Evolutionary conservation across 1,140 invertebrate species (phyloP).

Genomic region (Trialeurodes vaporariorum): DNA sequence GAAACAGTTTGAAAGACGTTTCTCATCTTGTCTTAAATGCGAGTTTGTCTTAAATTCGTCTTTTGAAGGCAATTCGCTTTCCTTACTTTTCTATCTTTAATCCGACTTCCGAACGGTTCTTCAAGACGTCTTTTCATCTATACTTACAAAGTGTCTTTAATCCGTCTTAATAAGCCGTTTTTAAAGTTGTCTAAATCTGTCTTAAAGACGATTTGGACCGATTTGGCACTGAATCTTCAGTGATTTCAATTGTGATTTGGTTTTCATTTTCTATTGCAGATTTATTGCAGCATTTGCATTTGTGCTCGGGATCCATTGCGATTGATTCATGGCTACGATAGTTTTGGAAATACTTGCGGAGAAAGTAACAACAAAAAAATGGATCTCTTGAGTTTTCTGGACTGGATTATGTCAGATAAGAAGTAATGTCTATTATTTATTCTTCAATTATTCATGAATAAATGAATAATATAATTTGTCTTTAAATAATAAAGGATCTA

Average conservation of each 20-base stretch:
- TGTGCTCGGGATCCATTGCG: conserved; percentile 78
- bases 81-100: conserved; percentile 18
- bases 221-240: not conserved
- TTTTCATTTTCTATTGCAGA: conserved; percentile 40
- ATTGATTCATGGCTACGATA: conserved; percentile 85
- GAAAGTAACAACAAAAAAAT: conserved; percentile 62
- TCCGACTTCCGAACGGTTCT: conserved; percentile 5
- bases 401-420: conserved; percentile 65
- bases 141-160: too few species aligned
- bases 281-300: conserved; percentile 78
- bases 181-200: not conserved
- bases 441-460: too few species aligned
- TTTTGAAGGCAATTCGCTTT: too few species aligned
- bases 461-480: too few species aligned
- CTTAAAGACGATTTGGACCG: not conserved
- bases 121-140: conserved; percentile 19
- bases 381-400: conserved; percentile 58
- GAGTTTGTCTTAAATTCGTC: too few species aligned
- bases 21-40: too few species aligned
- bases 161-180: conserved; percentile 26
- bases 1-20: too few species aligned
- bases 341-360: conserved; percentile 92
- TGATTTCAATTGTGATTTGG: not conserved
- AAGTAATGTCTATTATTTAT: too few species aligned
- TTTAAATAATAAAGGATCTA: too few species aligned